Evolutionary conservation across 1,140 invertebrate species (phyloP), one percentile per base, ranked within the genome.

Genomic region (Macrobrachium nipponense): DNA sequence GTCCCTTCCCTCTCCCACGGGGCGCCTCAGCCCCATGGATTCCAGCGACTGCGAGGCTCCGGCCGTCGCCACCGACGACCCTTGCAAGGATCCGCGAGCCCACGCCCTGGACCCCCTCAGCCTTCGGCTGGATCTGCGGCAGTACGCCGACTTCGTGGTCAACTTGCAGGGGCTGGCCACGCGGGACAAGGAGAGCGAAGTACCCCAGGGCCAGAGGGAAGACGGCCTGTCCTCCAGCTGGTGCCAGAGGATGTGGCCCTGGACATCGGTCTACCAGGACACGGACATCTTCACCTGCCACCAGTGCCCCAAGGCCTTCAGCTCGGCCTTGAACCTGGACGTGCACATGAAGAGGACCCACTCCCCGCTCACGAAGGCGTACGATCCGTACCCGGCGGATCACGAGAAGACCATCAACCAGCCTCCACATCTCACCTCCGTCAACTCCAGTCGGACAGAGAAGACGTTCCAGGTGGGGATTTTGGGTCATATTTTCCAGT

Each of bases 21-120:
- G 86, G 60, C 80, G 85, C 79, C 62, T 87, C 60, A 87, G 87
- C 64, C 88, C 87, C n/a, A 87, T 87, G 86, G 88, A 88, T 59
- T 86, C 87, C 14, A 86, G 79, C 68, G 80, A 78, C 72, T 84
- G 84, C 62, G 82, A 81, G 44, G 86, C 76, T 27, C 44, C 62
- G 0, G 61, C 59, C 11, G 60, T 60, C 8, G 23, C 44, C 3
- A 73, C 78, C 4, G 81, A 88, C 23, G 82, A 87, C n/a, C 8
- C 80, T 18, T 72, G 66, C 72, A 76, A 72, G n/a, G 77, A 86
- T 76, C 83, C 83, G 2, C 77, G 77, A 5, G 83, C 77, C 10
- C 64, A 76, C 8, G 20, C 83, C 8, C 77, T 86, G 11, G 83
- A 86, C 23, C 76, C 83, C 7, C 18, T 86, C 23, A 86, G 83